phyloP scores from a whole-genome alignment of 1,140 invertebrate species.

The Calliopsis andreniformis region DNA sequence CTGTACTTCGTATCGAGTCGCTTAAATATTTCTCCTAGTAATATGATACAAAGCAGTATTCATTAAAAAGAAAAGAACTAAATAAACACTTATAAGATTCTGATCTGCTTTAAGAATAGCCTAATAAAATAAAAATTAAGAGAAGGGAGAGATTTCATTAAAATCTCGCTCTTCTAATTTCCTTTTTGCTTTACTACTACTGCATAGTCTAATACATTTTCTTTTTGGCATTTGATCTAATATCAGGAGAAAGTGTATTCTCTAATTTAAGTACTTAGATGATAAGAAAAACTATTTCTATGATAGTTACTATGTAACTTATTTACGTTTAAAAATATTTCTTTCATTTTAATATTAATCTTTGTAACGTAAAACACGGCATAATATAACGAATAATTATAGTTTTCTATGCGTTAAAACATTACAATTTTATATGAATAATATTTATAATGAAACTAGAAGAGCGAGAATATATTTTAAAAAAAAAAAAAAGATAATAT shows the following conservation, averaged over 20 bases:
- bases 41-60: constrained; percentile 54
- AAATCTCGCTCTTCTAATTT: constrained; percentile 43
- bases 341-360: constrained; percentile 11
- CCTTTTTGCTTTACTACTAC: background rate
- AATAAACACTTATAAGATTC: constrained; percentile 21
- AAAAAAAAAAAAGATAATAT: constrained; percentile 13
- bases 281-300: constrained; percentile 15
- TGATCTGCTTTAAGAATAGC: constrained; percentile 35
- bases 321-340: constrained; percentile 22
- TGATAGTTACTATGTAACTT: constrained; percentile 29
- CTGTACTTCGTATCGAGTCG: constrained; percentile 41
- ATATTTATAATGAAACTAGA: constrained; percentile 32
- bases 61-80: constrained; percentile 26
- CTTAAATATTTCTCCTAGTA: constrained; percentile 32
- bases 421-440: constrained; percentile 6
- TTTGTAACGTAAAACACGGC: background rate
- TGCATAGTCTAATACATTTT: background rate
- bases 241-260: constrained; percentile 3
- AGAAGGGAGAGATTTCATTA: constrained; percentile 12
- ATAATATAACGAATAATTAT: constrained; percentile 7
- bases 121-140: constrained; percentile 25
- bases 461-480: constrained; percentile 31
- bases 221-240: constrained; percentile 1
- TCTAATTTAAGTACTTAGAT: constrained; percentile 36
- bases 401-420: background rate